Conservation (phyloP, 2,113 vertebrate species). For the Oryzias curvinotus region DNA sequence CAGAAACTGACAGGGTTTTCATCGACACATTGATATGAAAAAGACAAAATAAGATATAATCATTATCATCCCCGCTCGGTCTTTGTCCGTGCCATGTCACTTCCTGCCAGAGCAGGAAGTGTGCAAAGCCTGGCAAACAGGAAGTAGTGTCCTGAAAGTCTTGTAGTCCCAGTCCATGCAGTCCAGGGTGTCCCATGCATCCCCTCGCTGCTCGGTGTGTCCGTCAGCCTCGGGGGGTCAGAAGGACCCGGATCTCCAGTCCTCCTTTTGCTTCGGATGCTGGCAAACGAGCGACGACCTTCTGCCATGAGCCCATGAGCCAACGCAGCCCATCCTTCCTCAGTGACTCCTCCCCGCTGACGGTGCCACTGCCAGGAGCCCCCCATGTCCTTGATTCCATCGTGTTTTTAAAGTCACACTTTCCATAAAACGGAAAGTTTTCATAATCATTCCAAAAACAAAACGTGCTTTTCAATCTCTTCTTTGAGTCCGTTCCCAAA, state of each 20-base stretch:
- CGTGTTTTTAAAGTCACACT: conserved; percentile 75
- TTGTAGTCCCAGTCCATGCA: conserved; percentile 67
- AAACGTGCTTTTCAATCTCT: conserved; percentile 80
- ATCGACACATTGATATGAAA: conserved; percentile 74
- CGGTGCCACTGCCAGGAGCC: conserved; percentile 77
- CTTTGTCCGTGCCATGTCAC: conserved; percentile 75
- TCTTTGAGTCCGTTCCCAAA: conserved; percentile 83
- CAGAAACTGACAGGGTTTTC: conserved; percentile 76
- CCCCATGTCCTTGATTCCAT: conserved; percentile 69
- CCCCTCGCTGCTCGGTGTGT: conserved; percentile 63
- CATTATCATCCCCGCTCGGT: conserved; percentile 76
- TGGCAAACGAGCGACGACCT: conserved; percentile 58
- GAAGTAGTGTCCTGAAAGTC: conserved; percentile 69
- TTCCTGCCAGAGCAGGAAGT: conserved; percentile 74
- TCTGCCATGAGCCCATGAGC: conserved; percentile 60
- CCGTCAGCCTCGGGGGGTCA: conserved; percentile 55
- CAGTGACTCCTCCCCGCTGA: conserved; percentile 77
- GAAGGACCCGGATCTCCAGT: conserved; percentile 50
- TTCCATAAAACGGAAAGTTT: conserved; percentile 87
- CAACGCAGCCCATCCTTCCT: conserved; percentile 60
- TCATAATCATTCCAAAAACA: conserved; percentile 79
- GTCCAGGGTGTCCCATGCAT: conserved; percentile 67
- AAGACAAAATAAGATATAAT: conserved; percentile 74
- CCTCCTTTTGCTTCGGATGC: conserved; percentile 47
- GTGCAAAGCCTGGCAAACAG: conserved; percentile 67